Percentiles rank a stretch among this genome's conserved stretches.
These are phyloP conservation scores for Terebella lapidaria DNA, from an alignment of 2,888 invertebrate genomes.

Conservation along the genomic window DNA sequence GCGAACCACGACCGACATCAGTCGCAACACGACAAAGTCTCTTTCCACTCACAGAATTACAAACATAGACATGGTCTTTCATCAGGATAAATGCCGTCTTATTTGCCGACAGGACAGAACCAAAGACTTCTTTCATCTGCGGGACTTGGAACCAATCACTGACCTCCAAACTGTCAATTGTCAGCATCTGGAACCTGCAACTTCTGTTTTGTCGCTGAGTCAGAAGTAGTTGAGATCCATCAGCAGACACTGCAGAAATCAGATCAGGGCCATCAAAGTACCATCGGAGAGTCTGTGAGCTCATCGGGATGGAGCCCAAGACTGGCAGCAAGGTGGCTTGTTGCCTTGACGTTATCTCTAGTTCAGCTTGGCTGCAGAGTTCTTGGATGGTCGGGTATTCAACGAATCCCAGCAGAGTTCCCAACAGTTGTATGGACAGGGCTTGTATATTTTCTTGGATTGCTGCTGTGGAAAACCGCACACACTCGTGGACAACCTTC, in stretches of 20 bases:
- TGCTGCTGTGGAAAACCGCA: not conserved
- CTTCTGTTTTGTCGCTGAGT: too few relatives aligned
- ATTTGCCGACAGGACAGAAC: too few relatives aligned
- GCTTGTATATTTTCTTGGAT: not conserved
- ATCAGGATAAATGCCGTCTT: not conserved
- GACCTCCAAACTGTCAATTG: too few relatives aligned
- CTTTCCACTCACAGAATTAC: not conserved
- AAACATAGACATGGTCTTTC: not conserved
- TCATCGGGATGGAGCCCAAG: not conserved
- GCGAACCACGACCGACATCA: conserved; percentile 1
- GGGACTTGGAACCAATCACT: too few relatives aligned
- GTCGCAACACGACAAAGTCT: not conserved
- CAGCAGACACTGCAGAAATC: too few relatives aligned
- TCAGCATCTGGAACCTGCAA: too few relatives aligned
- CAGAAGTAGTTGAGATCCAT: too few relatives aligned
- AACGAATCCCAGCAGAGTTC: too few relatives aligned
- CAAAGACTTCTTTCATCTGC: too few relatives aligned
- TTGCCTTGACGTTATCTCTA: not conserved
- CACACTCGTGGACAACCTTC: not conserved
- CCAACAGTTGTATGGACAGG: not conserved
- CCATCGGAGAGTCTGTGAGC: not conserved
- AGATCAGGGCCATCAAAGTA: not conserved
- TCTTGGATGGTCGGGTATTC: not conserved
- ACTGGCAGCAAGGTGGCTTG: not conserved
- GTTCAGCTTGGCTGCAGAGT: not conserved